Conservation (phyloP, 2,888 invertebrate species). For the Cylloceria caligata region DNA sequence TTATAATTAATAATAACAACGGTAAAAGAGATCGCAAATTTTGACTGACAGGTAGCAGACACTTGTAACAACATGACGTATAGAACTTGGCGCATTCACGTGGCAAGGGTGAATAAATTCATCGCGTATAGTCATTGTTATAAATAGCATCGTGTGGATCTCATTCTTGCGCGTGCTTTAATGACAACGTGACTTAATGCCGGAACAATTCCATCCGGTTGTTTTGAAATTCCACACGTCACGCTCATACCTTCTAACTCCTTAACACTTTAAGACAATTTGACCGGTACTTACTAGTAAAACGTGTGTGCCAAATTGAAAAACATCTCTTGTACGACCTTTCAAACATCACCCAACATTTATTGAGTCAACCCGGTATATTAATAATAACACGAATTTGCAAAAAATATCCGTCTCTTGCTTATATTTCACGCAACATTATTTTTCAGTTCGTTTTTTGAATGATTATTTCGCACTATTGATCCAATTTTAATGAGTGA, state of each 20-base stretch:
- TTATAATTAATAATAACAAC: conserved; percentile 11
- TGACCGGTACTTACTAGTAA: not conserved
- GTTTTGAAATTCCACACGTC: conserved; percentile 38
- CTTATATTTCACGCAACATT: not conserved
- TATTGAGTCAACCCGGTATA: not conserved
- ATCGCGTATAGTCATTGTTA: conserved; percentile 66
- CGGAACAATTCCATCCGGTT: conserved; percentile 51
- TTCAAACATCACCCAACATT: not conserved
- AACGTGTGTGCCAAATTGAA: not conserved
- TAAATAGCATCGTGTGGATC: conserved; percentile 62
- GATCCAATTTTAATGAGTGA: too few species aligned
- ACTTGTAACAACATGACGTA: conserved; percentile 41
- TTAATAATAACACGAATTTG: not conserved
- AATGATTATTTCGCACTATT: too few species aligned
- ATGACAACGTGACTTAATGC: conserved; percentile 55
- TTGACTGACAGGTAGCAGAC: conserved; percentile 12
- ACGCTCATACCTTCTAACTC: not conserved
- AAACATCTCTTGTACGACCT: not conserved
- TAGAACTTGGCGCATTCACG: conserved; percentile 34
- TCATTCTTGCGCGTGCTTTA: conserved; percentile 17
- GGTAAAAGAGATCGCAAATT: not conserved
- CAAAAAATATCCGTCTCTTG: too few species aligned
- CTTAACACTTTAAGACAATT: conserved; percentile 12
- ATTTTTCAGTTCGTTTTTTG: not conserved
- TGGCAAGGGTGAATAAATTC: conserved; percentile 50